Evolutionary conservation across 2,888 invertebrate species (phyloP).

Genomic region (Stenotaenia linearis): DNA sequence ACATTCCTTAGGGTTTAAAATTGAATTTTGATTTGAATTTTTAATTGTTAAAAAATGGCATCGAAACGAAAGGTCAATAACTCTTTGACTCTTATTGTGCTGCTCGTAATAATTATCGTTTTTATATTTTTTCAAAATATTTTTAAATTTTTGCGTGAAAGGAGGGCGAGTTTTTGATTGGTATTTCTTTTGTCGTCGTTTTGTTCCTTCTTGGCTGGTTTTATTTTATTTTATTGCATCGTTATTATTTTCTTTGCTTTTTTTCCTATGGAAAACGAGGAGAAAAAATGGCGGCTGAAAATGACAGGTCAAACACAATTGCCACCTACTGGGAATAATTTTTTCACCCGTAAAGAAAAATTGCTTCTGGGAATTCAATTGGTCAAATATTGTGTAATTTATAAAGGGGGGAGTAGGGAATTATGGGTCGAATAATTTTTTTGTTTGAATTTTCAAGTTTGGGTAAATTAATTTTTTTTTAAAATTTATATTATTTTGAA

Average conservation of each 20-base stretch:
- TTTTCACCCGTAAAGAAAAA: neutral
- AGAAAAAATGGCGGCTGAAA: neutral
- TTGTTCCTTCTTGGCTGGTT: neutral
- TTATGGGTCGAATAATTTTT: too few species aligned
- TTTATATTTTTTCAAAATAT: too few species aligned
- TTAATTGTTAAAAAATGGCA: neutral
- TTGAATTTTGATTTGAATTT: neutral
- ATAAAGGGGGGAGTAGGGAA: too few species aligned
- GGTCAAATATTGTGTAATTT: neutral
- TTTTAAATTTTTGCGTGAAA: too few species aligned
- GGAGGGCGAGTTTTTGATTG: too few species aligned
- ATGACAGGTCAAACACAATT: constrained; percentile 2
- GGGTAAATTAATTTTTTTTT: too few species aligned
- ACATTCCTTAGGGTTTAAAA: neutral
- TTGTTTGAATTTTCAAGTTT: too few species aligned
- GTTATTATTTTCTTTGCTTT: neutral
- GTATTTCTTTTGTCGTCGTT: neutral
- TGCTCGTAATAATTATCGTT: neutral
- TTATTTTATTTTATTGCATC: neutral
- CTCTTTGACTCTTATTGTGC: neutral
- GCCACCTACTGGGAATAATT: neutral
- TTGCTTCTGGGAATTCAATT: neutral
- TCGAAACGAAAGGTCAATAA: neutral
- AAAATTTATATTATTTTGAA: too few species aligned
- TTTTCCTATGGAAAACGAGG: neutral